A percentile compares a stretch with the other conserved stretches of the same genome.
These are phyloP conservation scores for Macrochelys suwanniensis DNA, from an alignment of 2,797 vertebrate genomes.

Conservation along the genomic window DNA sequence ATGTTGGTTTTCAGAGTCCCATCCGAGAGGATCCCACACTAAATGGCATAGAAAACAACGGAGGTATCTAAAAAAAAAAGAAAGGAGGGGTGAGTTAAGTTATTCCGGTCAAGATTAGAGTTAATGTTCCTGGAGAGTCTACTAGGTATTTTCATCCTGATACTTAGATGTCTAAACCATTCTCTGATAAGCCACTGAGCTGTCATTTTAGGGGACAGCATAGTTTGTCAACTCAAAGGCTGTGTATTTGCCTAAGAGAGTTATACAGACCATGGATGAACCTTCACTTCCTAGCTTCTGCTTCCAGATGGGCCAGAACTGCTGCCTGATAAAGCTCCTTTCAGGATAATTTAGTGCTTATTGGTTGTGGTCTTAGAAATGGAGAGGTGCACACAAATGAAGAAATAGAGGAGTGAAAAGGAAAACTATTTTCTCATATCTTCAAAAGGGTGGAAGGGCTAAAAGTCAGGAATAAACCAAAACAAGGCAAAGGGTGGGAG, in stretches of 20 bases:
- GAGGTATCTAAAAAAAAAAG: background rate
- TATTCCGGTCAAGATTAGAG: background rate
- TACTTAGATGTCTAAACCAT: background rate
- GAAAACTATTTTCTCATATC: background rate
- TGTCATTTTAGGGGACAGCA: background rate
- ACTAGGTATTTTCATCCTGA: background rate
- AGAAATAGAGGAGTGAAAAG: background rate
- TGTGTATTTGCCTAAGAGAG: background rate
- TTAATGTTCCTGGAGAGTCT: background rate
- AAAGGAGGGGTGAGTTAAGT: background rate
- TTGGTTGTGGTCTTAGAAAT: background rate
- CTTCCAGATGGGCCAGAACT: background rate
- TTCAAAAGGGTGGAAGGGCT: background rate
- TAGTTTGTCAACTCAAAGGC: background rate
- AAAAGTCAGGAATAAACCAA: background rate
- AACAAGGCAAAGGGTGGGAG: background rate
- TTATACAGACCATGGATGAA: background rate
- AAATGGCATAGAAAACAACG: background rate
- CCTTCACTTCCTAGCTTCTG: background rate
- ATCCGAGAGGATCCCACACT: background rate
- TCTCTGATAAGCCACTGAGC: background rate
- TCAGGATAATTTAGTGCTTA: background rate
- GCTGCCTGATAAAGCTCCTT: background rate
- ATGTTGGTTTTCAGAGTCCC: background rate
- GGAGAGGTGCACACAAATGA: background rate